Base-by-base conservation (phyloP, 2,797 vertebrate genomes). In the Cuniculus paca region DNA sequence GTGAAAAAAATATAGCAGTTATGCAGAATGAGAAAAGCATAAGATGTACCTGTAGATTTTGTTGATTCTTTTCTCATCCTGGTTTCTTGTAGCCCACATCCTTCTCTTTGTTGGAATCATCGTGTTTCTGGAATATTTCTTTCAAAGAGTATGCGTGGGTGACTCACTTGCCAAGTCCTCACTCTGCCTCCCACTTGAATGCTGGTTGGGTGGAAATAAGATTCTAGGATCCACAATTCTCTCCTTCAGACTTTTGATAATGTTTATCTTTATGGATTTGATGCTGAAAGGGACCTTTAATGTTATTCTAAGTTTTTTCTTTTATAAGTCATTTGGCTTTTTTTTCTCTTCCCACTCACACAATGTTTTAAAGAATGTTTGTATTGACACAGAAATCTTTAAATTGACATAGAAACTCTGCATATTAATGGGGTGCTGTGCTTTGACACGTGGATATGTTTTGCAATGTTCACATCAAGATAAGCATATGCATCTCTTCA, bases 41-140 rank as follows among this genome's bases (percentile, higher is more conserved):
- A 48, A 34, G 6, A 4, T 3, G 11, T 81, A 48, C n/a, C 88
- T 45, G 70, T 39, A 68, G 28, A 4, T 50, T 70, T 45, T 82
- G 63, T 42, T 60, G 63, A 52, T 81, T 92, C 26, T 61, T 88
- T 72, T 52, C 77, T 56, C 91, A 11, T 90, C 72, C 3, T 60
- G 58, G 58, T 91, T 78, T 78, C 84, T 54, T 31, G 1, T 8
- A 61, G 84, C 91, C 72, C 75, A 95, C 80, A 8, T 5, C 9
- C 16, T 91, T 75, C 22, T 78, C 48, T 39, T 39, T 54, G 12
- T 72, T 74, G 88, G 56, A 52, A 22, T 95, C 78, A 52, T 54
- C n/a, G 28, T 79, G 93, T 95, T 81, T 85, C 91, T 88, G 39
- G 70, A 84, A 63, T 72, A 13, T 83, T 93, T 94, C 89, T 96